phyloP scores from a whole-genome alignment of 1,140 invertebrate species.

The Atta cephalotes region DNA sequence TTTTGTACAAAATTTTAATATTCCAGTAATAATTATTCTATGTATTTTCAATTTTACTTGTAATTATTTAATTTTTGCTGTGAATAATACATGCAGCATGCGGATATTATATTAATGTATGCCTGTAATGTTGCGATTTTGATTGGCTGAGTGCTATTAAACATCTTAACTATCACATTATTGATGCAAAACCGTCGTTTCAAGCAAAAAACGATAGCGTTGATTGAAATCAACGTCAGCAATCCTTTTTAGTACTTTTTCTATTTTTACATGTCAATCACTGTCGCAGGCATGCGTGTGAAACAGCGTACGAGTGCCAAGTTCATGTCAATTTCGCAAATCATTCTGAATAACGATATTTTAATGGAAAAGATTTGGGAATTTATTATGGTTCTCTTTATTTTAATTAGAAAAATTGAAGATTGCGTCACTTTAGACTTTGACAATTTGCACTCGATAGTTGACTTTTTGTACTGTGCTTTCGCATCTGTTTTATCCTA shows the following conservation, averaged over 20 bases:
- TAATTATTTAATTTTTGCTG: neutral
- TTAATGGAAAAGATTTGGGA: constrained; percentile 30
- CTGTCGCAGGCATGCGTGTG: constrained; percentile 43
- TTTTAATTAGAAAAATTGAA: neutral
- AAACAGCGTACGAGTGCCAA: constrained; percentile 47
- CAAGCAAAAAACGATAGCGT: constrained; percentile 40
- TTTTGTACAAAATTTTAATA: neutral
- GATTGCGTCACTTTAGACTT: neutral
- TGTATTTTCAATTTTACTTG: too few relatives aligned
- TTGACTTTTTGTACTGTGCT: neutral
- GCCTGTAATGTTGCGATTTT: neutral
- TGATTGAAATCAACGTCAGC: constrained; percentile 35
- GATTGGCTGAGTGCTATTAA: neutral
- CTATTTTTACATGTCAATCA: constrained; percentile 50
- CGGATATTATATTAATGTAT: neutral
- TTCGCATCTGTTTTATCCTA: constrained; percentile 2
- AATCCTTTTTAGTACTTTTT: constrained; percentile 33
- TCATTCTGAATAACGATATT: constrained; percentile 52
- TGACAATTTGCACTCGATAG: neutral
- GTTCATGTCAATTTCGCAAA: constrained; percentile 46
- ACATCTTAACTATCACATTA: constrained; percentile 15
- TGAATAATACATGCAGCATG: neutral
- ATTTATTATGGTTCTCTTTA: neutral
- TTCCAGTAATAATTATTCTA: neutral
- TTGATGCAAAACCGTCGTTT: neutral